Conservation (phyloP, 2,113 vertebrate genomes). For the Eupsittula cactorum region DNA sequence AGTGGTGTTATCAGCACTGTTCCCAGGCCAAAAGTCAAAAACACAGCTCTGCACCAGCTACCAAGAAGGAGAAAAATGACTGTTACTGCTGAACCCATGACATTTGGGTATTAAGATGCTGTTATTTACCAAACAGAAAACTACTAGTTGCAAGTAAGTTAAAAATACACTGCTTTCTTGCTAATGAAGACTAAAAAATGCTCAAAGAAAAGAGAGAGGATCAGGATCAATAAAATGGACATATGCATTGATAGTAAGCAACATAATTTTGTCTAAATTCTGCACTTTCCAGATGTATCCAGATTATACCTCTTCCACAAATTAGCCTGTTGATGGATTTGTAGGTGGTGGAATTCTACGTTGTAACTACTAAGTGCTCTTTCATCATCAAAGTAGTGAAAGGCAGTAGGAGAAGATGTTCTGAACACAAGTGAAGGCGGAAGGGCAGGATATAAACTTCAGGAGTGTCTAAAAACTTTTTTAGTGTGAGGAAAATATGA, state of each 20-base stretch:
- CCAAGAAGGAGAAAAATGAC: no score
- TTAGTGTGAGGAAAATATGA: neutral
- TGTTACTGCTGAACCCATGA: no score
- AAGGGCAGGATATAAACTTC: neutral
- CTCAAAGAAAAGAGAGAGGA: neutral
- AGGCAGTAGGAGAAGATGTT: neutral
- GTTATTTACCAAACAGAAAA: neutral
- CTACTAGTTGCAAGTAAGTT: neutral
- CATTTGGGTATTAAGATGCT: neutral
- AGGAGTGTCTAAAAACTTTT: neutral
- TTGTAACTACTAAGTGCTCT: neutral
- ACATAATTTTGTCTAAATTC: neutral
- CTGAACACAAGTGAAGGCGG: neutral
- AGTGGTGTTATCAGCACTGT: no score
- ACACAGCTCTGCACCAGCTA: no score
- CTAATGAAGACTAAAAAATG: neutral
- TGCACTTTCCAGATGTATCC: neutral
- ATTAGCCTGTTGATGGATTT: neutral
- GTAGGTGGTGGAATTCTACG: neutral
- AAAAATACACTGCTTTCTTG: neutral
- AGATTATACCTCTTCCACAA: neutral
- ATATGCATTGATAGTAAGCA: neutral
- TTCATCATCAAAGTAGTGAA: neutral
- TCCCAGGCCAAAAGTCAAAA: no score
- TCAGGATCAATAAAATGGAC: neutral